Percentiles rank a stretch among this genome's conserved stretches.
These are phyloP conservation scores for Dicycla oo DNA, from an alignment of 2,888 invertebrate genomes.

Conservation along the genomic window DNA sequence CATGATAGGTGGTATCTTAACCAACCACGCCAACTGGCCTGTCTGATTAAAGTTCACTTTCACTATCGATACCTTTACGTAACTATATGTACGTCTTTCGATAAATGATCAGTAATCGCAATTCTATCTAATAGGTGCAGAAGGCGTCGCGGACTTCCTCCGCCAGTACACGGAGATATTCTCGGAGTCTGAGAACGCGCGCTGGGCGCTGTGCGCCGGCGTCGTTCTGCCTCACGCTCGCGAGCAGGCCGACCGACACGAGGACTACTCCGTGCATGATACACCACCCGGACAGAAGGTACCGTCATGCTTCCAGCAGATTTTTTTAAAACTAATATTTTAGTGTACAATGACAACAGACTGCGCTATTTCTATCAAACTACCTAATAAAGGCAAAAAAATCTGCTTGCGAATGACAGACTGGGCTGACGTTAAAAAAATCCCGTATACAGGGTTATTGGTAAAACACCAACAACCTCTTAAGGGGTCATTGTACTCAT, in stretches of 20 bases:
- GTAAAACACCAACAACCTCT: no score
- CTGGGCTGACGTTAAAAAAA: background rate
- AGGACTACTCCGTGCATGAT: slow-evolving; percentile 85
- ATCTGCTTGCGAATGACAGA: background rate
- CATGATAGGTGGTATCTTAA: no score
- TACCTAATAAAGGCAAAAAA: background rate
- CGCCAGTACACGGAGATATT: slow-evolving; percentile 78
- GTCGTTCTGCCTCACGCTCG: slow-evolving; percentile 73
- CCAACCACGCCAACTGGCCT: no score
- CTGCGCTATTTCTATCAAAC: background rate
- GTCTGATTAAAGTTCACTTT: background rate
- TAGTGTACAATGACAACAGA: background rate
- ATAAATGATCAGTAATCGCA: background rate
- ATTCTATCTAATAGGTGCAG: slow-evolving; percentile 66
- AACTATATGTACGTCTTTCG: background rate
- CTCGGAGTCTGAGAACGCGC: slow-evolving; percentile 59
- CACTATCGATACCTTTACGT: background rate
- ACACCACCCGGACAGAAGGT: slow-evolving; percentile 89
- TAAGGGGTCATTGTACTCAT: no score
- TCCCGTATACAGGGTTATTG: no score
- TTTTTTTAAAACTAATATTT: background rate
- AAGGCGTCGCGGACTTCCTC: slow-evolving; percentile 77
- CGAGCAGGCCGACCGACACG: slow-evolving; percentile 63
- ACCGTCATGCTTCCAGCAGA: background rate
- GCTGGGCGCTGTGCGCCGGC: slow-evolving; percentile 76